Percentiles rank a stretch among this genome's conserved stretches.
Conservation (phyloP, 2,888 invertebrate genomes). For the Limnephilus rhombicus region DNA sequence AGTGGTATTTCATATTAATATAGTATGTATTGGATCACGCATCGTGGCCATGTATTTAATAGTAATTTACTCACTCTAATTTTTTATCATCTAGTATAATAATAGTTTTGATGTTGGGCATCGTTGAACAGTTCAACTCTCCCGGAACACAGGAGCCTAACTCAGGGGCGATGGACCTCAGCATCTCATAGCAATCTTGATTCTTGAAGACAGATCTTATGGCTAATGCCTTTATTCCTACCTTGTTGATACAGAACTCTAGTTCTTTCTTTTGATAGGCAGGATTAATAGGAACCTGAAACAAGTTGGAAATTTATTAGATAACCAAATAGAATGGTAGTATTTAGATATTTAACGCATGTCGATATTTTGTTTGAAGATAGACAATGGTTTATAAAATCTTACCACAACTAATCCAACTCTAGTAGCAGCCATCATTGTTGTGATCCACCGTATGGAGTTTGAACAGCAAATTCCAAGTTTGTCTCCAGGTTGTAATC, state of each 20-base stretch:
- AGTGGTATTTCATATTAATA: too few relatives aligned
- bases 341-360: too few relatives aligned
- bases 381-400: conserved; percentile 46
- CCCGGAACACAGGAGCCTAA: conserved; percentile 74
- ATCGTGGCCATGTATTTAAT: background rate
- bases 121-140: conserved; percentile 70
- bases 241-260: conserved; percentile 84
- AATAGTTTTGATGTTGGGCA: conserved; percentile 78
- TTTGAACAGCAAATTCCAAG: conserved; percentile 91
- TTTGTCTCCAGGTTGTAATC: conserved; percentile 84
- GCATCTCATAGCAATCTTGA: conserved; percentile 82
- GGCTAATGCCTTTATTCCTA: conserved; percentile 82
- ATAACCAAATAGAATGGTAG: background rate
- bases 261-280: conserved; percentile 84
- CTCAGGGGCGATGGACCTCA: conserved; percentile 80
- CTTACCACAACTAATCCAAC: conserved; percentile 83
- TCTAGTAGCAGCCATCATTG: conserved; percentile 84
- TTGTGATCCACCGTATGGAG: conserved; percentile 85
- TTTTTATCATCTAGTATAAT: conserved; percentile 77
- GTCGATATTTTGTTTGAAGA: background rate
- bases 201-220: conserved; percentile 80
- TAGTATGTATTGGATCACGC: background rate
- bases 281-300: conserved; percentile 87
- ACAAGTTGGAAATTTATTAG: background rate
- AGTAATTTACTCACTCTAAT: conserved; percentile 72